Evolutionary conservation across 2,888 invertebrate genomes (phyloP), one percentile per base, ranked within the genome.

Genomic region (Copidosoma aretas): DNA sequence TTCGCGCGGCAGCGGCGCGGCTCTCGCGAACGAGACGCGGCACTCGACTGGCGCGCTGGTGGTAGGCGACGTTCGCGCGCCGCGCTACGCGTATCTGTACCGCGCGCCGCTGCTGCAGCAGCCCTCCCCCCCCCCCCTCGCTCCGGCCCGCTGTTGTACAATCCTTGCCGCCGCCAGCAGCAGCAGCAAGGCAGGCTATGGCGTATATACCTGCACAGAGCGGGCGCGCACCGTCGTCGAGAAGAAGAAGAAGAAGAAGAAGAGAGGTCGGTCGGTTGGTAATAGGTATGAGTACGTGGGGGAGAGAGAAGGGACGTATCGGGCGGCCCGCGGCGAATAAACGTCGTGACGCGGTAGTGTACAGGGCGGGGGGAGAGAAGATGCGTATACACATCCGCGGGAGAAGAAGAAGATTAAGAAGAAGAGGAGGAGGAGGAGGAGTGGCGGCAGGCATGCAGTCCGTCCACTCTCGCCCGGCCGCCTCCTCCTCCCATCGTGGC

Each of bases 401-500:
- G 67, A 70, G 69, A 22, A 63, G 43, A 43, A 58, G 62, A 56
- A 19, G 59, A 39, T 54, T 5, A 14, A 53, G 1, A 19, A 53
- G 19, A 12, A 24, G 67, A 39, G 59, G 67, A 61, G 51, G 67
- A 39, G 51, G 51, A 52, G 59, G 66, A 62, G 64, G 24, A 46
- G 64, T 24, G 61, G 82, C 81, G 83, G 83, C 81, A 83, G 83
- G 83, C 81, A 83, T 82, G 83, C 79, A 78, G 83, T 82, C 80
- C 81, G 80, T 81, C 83, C 83, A 83, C 83, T 83, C 82, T 83
- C 82, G 81, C 81, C 79, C 77, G 71, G 67, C 69, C 60, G 63
- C 64, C 49, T 22, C 19, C 43, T 25, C 64, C 41, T 61, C 21
- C 12, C 52, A n/a, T 68, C 68, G 17, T 39, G n/a, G 52, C 17